Percentiles rank a stretch among this genome's conserved stretches.
These are phyloP conservation scores for Channa striata DNA, from an alignment of 2,797 vertebrate genomes.

Conservation along the genomic window DNA sequence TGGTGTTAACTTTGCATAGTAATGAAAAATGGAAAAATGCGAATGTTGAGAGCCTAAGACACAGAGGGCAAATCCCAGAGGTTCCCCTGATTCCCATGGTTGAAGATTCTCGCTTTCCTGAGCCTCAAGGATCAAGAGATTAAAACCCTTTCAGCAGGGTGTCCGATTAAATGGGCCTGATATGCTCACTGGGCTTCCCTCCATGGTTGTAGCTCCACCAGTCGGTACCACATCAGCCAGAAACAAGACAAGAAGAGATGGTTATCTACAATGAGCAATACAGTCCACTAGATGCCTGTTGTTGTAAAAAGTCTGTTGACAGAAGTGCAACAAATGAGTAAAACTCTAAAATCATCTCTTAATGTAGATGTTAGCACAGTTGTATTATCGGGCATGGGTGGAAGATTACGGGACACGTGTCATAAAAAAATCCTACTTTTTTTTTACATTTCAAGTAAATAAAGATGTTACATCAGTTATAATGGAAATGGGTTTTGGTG, in stretches of 20 bases:
- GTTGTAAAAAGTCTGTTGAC: neutral
- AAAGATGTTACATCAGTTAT: neutral
- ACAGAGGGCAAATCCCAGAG: conserved; percentile 40
- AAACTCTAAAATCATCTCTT: neutral
- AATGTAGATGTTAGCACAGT: neutral
- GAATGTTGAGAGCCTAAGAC: conserved; percentile 20
- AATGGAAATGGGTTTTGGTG: neutral
- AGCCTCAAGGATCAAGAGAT: conserved; percentile 81
- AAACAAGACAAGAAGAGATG: neutral
- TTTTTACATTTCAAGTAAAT: neutral
- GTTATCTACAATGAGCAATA: conserved; percentile 11
- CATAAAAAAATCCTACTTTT: neutral
- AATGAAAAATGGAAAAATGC: conserved; percentile 26
- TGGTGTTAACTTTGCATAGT: conserved; percentile 40
- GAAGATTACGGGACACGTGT: neutral
- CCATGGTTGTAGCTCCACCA: conserved; percentile 35
- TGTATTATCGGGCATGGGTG: neutral
- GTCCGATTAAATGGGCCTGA: conserved; percentile 76
- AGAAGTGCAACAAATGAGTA: neutral
- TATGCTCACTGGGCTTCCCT: conserved; percentile 65
- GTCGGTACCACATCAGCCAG: conserved; percentile 21
- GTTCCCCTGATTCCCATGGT: conserved; percentile 43
- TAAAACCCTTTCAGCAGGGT: conserved; percentile 70
- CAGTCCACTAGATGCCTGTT: conserved; percentile 1
- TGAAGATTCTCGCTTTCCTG: conserved; percentile 71